These are phyloP conservation scores for Ochlodes sylvanus DNA, from an alignment of 2,888 invertebrate species.

Conservation along the genomic window DNA sequence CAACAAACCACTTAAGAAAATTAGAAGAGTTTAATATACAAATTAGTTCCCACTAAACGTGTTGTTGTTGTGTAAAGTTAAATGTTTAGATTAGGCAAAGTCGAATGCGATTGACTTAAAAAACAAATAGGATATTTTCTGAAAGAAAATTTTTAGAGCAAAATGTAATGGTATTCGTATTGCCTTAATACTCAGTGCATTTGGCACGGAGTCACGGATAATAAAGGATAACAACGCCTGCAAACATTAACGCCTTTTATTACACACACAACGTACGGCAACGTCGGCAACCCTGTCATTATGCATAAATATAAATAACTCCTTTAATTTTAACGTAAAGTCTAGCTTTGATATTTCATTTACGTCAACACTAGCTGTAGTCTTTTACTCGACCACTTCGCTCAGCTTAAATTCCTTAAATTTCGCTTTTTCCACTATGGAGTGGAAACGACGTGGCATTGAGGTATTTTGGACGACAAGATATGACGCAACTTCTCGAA, in stretches of 20 bases:
- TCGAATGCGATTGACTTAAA: background rate
- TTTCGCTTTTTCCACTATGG: no score
- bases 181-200: slow-evolving; percentile 23
- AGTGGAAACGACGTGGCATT: no score
- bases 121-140: slow-evolving; percentile 9
- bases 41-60: no score
- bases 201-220: slow-evolving; percentile 35
- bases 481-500: no score
- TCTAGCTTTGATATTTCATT: slow-evolving; percentile 5
- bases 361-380: no score
- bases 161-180: slow-evolving; percentile 17
- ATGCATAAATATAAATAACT: slow-evolving; percentile 20
- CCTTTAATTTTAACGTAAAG: slow-evolving; percentile 5
- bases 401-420: no score
- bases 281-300: slow-evolving; percentile 17
- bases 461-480: no score
- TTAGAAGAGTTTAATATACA: no score
- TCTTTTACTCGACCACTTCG: no score
- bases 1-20: no score
- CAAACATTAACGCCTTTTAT: slow-evolving; percentile 35
- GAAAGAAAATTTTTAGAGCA: slow-evolving; percentile 4
- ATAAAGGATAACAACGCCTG: slow-evolving; percentile 36
- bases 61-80: background rate
- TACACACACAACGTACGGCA: slow-evolving; percentile 20
- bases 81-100: background rate